These are phyloP conservation scores for Plectrocnemia conspersa DNA, from an alignment of 1,140 invertebrate species.

Conservation along the genomic window DNA sequence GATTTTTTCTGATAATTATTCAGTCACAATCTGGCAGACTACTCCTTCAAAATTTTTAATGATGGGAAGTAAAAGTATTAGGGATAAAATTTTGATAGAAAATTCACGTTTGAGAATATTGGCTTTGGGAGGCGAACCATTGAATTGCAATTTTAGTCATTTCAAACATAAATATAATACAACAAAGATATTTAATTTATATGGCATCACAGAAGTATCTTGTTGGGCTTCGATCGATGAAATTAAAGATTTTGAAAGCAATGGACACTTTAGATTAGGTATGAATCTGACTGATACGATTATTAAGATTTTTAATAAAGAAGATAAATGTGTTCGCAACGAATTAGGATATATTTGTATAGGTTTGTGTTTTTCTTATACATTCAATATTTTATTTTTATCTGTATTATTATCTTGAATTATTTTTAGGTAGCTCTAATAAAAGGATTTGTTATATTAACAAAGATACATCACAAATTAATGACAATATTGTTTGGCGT, in stretches of 20 bases:
- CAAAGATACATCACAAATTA: conserved; percentile 18
- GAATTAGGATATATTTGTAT: conserved; percentile 58
- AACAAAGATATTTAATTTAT: conserved; percentile 67
- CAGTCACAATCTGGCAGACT: conserved; percentile 67
- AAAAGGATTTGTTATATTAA: conserved; percentile 57
- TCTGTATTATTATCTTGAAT: conserved; percentile 32
- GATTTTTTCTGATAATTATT: conserved; percentile 43
- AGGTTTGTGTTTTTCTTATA: conserved; percentile 41
- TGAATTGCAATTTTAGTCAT: conserved; percentile 45
- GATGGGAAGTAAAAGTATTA: conserved; percentile 53
- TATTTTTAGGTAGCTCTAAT: conserved; percentile 55
- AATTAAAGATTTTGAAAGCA: conserved; percentile 44
- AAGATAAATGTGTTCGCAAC: conserved; percentile 36
- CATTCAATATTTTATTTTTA: conserved; percentile 15
- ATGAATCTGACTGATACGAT: conserved; percentile 58
- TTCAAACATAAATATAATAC: conserved; percentile 50
- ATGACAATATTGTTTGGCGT: conserved; percentile 51
- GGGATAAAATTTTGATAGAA: conserved; percentile 53
- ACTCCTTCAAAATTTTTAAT: conserved; percentile 69
- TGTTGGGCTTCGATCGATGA: conserved; percentile 70
- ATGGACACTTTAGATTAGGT: conserved; percentile 53
- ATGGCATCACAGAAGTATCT: conserved; percentile 80
- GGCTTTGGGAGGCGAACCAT: conserved; percentile 60
- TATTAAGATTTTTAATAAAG: conserved; percentile 49
- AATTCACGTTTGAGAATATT: conserved; percentile 53